Evolutionary conservation across 1,140 invertebrate species (phyloP), one percentile per base, ranked within the genome.

Genomic region (Acromyrmex charruanus): DNA sequence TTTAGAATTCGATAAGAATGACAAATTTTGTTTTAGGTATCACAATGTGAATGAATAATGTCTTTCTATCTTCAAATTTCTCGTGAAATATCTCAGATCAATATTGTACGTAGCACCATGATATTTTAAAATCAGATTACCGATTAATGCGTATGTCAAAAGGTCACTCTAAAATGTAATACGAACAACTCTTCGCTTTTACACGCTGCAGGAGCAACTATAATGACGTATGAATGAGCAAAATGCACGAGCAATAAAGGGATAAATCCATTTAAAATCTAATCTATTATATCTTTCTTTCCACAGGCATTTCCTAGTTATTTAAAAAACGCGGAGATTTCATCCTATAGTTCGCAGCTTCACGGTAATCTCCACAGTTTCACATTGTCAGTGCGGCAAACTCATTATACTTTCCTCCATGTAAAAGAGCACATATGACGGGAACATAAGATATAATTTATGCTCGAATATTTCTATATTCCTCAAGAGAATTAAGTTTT

Each of bases 241-340:
- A 25, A 61, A 81, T 44, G 18, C n/a, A n/a, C 16, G 77, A 71
- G 51, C 18, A 51, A 81, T 81, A 55, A 81, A 81, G 28, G 16
- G 31, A 81, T 81, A 81, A 81, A 81, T 81, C 65, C 65, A 81
- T 49, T 81, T 69, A 81, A 81, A 81, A 81, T 25, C 51, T 81
- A 65, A 81, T 81, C 79, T 51, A 71, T 81, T 81, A 81, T 71
- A 58, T 21, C 66, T 35, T 68, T 80, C 66, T 81, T 44, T 59
- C 53, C 35, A n/a, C 31, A 49, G 31, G 14, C 51, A 58, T 51
- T 81, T 71, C 16, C 51, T 53, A 59, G 79, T 81, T 58, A 81
- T 81, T 71, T 81, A 81, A 81, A 81, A 81, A 81, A 21, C 21
- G 21, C 21, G 31, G 5, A 55, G 21, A 58, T 81, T 81, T 69